Conservation (phyloP, 2,113 vertebrate species). For the Pterocles burchelli region DNA sequence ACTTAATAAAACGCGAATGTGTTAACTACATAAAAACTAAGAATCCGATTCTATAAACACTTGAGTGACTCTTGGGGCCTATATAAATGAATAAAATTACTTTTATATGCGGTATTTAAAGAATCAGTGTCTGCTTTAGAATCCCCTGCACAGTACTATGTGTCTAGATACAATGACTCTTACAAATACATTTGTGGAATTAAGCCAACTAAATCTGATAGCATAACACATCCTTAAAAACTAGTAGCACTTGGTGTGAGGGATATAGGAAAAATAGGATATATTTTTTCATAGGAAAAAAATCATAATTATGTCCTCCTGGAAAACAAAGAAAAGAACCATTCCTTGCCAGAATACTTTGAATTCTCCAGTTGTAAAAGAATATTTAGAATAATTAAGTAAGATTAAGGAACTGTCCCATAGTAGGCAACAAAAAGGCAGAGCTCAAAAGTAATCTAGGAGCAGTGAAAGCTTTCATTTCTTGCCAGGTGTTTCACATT, state of each 20-base stretch:
- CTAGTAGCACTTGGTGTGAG: neutral
- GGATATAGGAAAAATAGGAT: no score
- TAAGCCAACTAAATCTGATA: neutral
- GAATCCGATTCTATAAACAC: neutral
- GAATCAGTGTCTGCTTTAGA: neutral
- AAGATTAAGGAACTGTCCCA: neutral
- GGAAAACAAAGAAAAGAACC: neutral
- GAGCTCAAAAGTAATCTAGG: neutral
- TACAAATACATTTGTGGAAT: neutral
- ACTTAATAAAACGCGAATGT: neutral
- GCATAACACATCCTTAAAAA: neutral
- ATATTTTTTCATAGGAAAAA: neutral
- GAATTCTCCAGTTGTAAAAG: neutral
- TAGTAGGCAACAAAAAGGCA: rapidly evolving
- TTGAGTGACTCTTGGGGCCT: neutral
- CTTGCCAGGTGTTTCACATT: neutral
- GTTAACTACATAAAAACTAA: neutral
- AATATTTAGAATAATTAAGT: neutral
- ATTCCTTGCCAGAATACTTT: neutral
- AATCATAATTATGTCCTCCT: neutral
- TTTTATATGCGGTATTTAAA: neutral
- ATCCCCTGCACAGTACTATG: neutral
- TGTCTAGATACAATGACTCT: neutral
- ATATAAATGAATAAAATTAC: neutral
- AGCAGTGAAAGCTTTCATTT: neutral